phyloP scores from a whole-genome alignment of 1,140 invertebrate species.

The Bombyx mori region DNA sequence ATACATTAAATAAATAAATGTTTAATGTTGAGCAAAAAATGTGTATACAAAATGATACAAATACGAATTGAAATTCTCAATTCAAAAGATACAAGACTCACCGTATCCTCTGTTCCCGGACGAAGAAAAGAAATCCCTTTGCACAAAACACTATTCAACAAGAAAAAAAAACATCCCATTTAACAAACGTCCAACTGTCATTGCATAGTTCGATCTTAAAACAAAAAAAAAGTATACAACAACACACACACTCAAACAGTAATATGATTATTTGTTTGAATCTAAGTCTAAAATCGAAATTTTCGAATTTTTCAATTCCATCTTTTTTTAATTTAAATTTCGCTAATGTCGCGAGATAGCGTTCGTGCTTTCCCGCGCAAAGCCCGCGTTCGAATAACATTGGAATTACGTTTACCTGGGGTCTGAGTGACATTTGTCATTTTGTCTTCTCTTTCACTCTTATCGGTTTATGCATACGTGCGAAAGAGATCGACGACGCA shows the following conservation, averaged over 20 bases:
- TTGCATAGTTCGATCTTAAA: constrained; percentile 28
- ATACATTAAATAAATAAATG: too few relatives aligned
- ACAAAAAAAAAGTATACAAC: constrained; percentile 9
- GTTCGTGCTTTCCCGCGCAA: constrained; percentile 62
- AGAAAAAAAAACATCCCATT: constrained; percentile 8
- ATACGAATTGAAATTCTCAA: constrained; percentile 14
- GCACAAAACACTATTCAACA: constrained; percentile 28
- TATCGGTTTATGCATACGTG: constrained; percentile 5
- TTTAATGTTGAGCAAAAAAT: not conserved
- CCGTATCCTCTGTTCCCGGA: constrained; percentile 35
- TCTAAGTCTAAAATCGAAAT: too few relatives aligned
- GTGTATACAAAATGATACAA: constrained; percentile 7
- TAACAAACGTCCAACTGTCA: constrained; percentile 36
- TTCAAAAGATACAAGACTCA: constrained; percentile 33
- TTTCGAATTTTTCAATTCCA: too few relatives aligned
- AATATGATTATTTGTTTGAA: not conserved
- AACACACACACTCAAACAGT: constrained; percentile 2
- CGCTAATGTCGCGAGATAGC: constrained; percentile 15
- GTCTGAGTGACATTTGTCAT: constrained; percentile 45
- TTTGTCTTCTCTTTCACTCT: constrained; percentile 27
- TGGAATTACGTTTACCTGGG: constrained; percentile 50
- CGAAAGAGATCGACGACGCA: constrained; percentile 32
- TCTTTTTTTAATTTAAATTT: too few relatives aligned
- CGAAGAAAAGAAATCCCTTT: constrained; percentile 40
- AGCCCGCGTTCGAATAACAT: constrained; percentile 59